Percentiles rank a stretch among this genome's conserved stretches.
Conservation (phyloP, 1,140 invertebrate genomes). For the Marisa cornuarietis region DNA sequence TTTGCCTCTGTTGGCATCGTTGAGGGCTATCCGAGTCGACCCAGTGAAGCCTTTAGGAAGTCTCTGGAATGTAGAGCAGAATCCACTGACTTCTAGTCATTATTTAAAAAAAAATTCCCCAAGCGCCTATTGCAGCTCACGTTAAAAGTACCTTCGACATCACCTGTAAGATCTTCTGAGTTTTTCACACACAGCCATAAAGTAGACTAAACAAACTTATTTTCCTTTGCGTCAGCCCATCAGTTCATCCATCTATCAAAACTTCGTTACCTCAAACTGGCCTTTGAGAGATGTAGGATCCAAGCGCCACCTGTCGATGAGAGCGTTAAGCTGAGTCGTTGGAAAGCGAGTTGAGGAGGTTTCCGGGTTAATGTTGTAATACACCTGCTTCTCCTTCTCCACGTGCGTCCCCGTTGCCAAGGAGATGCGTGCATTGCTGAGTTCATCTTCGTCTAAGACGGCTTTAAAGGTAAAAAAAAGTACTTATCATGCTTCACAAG, state of each 20-base stretch:
- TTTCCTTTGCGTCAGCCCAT: too few relatives aligned
- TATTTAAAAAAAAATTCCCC: not conserved
- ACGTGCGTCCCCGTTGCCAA: constrained; percentile 12
- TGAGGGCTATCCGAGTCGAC: constrained; percentile 23
- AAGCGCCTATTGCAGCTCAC: too few relatives aligned
- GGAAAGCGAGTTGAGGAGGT: constrained; percentile 1
- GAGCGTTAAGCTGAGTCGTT: not conserved
- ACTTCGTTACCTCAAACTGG: not conserved
- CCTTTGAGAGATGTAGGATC: constrained; percentile 1
- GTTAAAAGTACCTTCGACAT: too few relatives aligned
- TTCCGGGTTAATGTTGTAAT: constrained; percentile 6
- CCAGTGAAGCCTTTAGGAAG: constrained; percentile 27
- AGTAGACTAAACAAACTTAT: too few relatives aligned
- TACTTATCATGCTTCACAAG: not conserved
- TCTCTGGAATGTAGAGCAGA: constrained; percentile 15
- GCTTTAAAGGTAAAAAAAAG: not conserved
- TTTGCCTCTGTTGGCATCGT: constrained; percentile 84
- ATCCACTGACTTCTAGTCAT: not conserved
- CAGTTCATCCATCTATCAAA: too few relatives aligned
- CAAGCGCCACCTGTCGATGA: constrained; percentile 3
- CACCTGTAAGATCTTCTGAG: too few relatives aligned
- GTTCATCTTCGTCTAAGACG: constrained; percentile 15
- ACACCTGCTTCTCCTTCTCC: constrained; percentile 15
- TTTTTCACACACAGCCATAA: too few relatives aligned
- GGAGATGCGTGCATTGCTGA: constrained; percentile 14